These are phyloP conservation scores for Camarhynchus parvulus DNA, from an alignment of 2,113 vertebrate genomes.

Conservation along the genomic window DNA sequence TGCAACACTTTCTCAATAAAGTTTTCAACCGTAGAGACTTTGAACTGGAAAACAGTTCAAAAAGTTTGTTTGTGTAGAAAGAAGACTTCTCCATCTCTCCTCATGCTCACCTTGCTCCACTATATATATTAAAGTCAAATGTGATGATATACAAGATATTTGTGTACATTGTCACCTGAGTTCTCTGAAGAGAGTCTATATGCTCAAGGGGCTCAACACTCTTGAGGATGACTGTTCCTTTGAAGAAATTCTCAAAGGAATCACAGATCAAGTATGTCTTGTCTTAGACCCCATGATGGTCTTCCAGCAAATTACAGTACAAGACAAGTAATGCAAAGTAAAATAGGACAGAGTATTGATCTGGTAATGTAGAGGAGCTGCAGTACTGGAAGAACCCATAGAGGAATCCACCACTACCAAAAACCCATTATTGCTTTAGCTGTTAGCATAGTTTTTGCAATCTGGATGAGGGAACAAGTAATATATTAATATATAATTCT, in stretches of 20 bases:
- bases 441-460: background rate
- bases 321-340: background rate
- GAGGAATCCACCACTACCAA: background rate
- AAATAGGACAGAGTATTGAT: background rate
- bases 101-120: background rate
- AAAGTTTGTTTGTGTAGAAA: background rate
- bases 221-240: background rate
- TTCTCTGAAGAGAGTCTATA: background rate
- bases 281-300: background rate
- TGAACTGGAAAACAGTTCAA: background rate
- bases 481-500: background rate
- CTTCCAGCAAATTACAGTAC: background rate
- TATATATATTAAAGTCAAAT: background rate
- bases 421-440: background rate
- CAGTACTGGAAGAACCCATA: background rate
- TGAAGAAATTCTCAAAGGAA: background rate
- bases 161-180: background rate
- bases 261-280: background rate
- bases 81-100: background rate
- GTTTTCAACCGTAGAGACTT: background rate
- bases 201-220: background rate
- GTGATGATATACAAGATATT: background rate
- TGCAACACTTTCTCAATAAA: background rate
- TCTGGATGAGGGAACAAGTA: background rate
- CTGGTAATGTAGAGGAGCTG: background rate